These are phyloP conservation scores for Adoxophyes honmai DNA, from an alignment of 1,140 invertebrate genomes.

Conservation along the genomic window DNA sequence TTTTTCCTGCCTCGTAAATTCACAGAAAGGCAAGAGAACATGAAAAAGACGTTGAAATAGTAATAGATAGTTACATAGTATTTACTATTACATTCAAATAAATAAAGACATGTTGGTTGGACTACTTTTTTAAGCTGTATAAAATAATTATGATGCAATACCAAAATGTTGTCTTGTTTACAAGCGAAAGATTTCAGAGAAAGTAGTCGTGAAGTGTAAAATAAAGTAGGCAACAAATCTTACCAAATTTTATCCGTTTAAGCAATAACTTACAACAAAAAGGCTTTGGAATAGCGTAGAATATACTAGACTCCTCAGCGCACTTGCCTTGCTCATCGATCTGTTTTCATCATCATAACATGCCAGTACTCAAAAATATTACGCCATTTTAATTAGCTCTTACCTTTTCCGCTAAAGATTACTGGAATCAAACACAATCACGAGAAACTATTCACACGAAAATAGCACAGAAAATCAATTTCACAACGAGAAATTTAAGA, in stretches of 20 bases:
- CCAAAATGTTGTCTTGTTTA: not conserved
- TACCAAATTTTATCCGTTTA: too few species aligned
- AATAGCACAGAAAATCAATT: constrained; percentile 2
- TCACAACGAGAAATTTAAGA: not conserved
- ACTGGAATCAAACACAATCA: not conserved
- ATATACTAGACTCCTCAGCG: constrained; percentile 45
- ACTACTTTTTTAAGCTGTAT: too few species aligned
- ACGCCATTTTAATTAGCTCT: not conserved
- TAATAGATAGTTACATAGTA: too few species aligned
- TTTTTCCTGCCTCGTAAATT: too few species aligned
- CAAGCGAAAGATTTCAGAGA: too few species aligned
- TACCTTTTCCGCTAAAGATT: not conserved
- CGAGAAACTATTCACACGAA: not conserved
- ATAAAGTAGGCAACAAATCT: too few species aligned
- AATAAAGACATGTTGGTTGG: too few species aligned
- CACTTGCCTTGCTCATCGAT: constrained; percentile 41
- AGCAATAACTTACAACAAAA: too few species aligned
- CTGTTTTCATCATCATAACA: constrained; percentile 22
- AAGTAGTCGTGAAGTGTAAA: too few species aligned
- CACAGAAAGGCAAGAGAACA: too few species aligned
- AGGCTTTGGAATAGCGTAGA: constrained; percentile 22
- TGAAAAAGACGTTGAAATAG: too few species aligned
- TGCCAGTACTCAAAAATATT: not conserved
- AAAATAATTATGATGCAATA: constrained; percentile 23
- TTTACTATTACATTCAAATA: too few species aligned